Percentiles rank a stretch among this genome's conserved stretches.
phyloP scores from a whole-genome alignment of 2,888 invertebrate species.

The Lepidocyrtinus sp. region DNA sequence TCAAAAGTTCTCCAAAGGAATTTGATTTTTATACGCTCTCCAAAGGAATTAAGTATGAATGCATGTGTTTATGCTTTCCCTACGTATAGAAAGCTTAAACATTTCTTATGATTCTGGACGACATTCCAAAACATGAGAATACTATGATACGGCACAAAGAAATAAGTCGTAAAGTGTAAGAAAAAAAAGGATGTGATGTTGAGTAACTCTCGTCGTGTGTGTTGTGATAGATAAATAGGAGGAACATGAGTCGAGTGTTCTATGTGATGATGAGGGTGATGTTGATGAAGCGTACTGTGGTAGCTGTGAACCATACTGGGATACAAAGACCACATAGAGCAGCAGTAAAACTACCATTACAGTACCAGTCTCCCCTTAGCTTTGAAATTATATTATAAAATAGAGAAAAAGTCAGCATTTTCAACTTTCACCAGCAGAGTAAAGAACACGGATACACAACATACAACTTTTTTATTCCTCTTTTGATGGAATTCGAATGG shows the following conservation, averaged over 20 bases:
- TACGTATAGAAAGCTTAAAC: too few species aligned
- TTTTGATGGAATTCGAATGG: neutral
- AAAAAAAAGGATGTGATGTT: conserved; percentile 12
- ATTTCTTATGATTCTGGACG: conserved; percentile 35
- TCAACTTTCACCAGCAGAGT: neutral
- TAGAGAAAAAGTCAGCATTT: neutral
- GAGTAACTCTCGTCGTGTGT: conserved; percentile 35
- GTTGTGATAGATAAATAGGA: conserved; percentile 56
- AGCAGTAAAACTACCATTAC: too few species aligned
- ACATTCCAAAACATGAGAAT: conserved; percentile 11
- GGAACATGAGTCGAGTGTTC: conserved; percentile 44
- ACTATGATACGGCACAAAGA: conserved; percentile 14
- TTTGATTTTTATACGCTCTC: too few species aligned
- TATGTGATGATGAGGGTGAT: conserved; percentile 40
- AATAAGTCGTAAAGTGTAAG: neutral
- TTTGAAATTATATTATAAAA: conserved; percentile 9
- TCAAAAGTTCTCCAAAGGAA: too few species aligned
- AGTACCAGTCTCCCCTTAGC: too few species aligned
- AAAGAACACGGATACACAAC: too few species aligned
- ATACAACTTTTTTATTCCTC: too few species aligned
- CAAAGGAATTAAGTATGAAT: too few species aligned
- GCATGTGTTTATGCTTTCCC: too few species aligned
- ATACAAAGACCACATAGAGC: neutral
- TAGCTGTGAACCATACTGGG: conserved; percentile 16
- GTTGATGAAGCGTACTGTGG: conserved; percentile 18